Evolutionary conservation across 2,113 vertebrate species (phyloP).

Genomic region (Rhizomys pruinosus): DNA sequence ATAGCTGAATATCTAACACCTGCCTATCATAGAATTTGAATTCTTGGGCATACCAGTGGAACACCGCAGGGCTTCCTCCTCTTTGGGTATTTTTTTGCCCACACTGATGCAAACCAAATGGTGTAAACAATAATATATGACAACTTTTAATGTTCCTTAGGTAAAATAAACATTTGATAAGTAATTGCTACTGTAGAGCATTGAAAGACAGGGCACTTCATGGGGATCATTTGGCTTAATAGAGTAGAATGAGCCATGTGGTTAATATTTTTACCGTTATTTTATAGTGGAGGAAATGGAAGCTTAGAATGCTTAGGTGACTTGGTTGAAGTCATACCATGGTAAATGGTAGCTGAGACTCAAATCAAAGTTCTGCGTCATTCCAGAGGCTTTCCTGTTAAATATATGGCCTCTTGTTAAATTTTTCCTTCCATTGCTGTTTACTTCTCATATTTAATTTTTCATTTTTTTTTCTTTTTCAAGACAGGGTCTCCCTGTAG

Average conservation of each 20-base stretch:
- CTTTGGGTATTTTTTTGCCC: neutral
- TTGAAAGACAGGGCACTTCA: neutral
- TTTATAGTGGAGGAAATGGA: neutral
- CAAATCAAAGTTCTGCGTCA: neutral
- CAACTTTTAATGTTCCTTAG: constrained; percentile 16
- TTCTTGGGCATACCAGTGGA: neutral
- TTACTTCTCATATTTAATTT: neutral
- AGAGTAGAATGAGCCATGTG: neutral
- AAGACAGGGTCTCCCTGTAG: too few species aligned
- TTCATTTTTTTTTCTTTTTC: too few species aligned
- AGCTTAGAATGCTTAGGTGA: neutral
- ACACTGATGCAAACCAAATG: neutral
- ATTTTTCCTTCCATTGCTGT: neutral
- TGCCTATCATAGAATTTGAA: neutral
- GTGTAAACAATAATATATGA: neutral
- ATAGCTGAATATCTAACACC: neutral
- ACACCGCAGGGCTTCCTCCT: neutral
- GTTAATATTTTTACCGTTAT: neutral
- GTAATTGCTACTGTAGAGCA: neutral
- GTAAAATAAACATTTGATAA: neutral
- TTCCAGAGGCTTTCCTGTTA: neutral
- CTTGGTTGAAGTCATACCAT: neutral
- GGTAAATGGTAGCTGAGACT: neutral
- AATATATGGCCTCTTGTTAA: neutral
- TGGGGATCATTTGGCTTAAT: neutral